Base-by-base conservation (phyloP, 2,113 vertebrate genomes). In the Arizona elegans region DNA sequence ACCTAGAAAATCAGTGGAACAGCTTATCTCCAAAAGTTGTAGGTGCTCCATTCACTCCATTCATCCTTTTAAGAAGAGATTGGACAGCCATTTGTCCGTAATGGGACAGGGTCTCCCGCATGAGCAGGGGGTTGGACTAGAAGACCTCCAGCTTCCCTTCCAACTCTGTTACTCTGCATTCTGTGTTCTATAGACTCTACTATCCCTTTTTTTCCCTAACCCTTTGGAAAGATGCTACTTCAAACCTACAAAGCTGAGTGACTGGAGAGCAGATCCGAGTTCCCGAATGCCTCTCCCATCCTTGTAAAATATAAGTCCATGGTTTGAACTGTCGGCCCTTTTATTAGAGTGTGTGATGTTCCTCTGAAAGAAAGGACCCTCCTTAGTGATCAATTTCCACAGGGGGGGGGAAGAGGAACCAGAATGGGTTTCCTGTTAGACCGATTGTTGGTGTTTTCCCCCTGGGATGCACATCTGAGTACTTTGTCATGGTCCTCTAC, bases 401-500 rank as follows among this genome's bases (percentile, higher is more conserved):
- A 92, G 93, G 93, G 97, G 97, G 1, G 17, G 17, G 21, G 52
- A 0, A 52, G 52, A 1, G 15, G 15, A 97, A 97, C 98, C 98
- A 98, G 98, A 98, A 98, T 23, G 47, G 97, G 97, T 98, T 96
- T 95, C 91, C 94, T 92, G 89, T 58, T 91, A 98, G 96, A 98
- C 98, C 97, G 98, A 98, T 98, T 93, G 96, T 96, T 97, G 97
- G 38, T 56, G 12, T 96, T 93, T 3, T 0, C 59, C 7, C 12
- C 10, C 62, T 2, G 9, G 95, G 95, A 97, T 96, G 97, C 98
- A 98, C 98, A 98, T 97, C 98, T 98, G 98, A 98, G 97, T 97
- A 98, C 97, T 98, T 98, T 98, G 98, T 98, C 98, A 98, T 98
- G 98, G 97, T 98, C 98, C 38, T 38, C 23, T 53, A 26, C 47